Evolutionary conservation across 2,888 invertebrate species (phyloP), one percentile per base, ranked within the genome.

Genomic region (Eristalis intricaria): DNA sequence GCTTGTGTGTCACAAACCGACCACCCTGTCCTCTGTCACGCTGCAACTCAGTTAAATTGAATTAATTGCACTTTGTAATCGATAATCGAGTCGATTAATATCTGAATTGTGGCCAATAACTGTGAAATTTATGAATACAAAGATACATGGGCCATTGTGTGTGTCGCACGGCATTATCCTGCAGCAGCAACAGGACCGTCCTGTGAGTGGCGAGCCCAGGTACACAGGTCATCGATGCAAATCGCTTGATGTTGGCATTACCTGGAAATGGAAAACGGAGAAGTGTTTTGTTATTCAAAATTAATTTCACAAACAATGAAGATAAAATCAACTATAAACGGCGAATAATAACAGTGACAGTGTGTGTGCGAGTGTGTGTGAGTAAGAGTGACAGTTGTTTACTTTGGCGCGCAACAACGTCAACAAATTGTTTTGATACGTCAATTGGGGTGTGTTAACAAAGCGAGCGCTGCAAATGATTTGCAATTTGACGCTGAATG

Each of bases 81-180:
- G 26, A 60, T 60, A 26, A 60, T 60, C 60, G 60, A 60, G 15
- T 15, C 26, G 60, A 60, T 60, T 60, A 60, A 60, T 26, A 60
- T 60, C 60, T 13, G 23, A 60, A 60, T 26, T 60, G 26, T 60
- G 60, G n/a, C 60, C 23, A 60, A 60, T 29, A 23, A 60, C 26
- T 60, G 60, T 26, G 13, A 60, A 60, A 60, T 60, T 60, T 29
- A 29, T 29, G 60, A 60, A 26, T 29, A 60, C 60, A 26, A 23
- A 60, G 26, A 60, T 60, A 23, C 60, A 60, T 15, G 26, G 15
- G 23, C 60, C 11, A 29, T 60, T 60, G 60, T 60, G 60, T 15
- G 60, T 60, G 60, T 11, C 8, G n/a, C 50, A n/a, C 23, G 60
- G 26, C 26, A 15, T 60, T 29, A 60, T 50, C 50, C 50, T 8